phyloP scores from a whole-genome alignment of 2,797 vertebrate species.

The Antrozous pallidus region DNA sequence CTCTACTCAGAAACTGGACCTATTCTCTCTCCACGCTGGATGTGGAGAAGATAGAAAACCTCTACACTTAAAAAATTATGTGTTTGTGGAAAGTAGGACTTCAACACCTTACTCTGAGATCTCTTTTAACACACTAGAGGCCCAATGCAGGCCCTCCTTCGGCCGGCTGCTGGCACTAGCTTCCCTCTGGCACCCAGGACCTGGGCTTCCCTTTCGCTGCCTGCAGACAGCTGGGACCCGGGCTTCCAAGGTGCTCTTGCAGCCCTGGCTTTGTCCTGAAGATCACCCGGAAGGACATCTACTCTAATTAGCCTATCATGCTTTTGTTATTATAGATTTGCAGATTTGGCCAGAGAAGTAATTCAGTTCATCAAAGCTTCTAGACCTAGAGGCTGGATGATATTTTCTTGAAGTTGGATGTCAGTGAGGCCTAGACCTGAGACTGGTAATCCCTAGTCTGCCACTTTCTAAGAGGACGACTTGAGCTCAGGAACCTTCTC shows the following conservation, averaged over 20 bases:
- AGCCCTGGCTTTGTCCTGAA: too few relatives aligned
- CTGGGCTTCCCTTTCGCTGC: too few relatives aligned
- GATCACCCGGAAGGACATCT: too few relatives aligned
- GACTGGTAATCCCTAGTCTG: background rate
- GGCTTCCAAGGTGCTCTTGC: too few relatives aligned
- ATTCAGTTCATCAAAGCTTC: background rate
- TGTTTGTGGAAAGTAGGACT: background rate
- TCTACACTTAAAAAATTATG: background rate
- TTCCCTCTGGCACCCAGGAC: too few relatives aligned
- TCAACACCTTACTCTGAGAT: background rate
- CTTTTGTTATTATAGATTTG: too few relatives aligned
- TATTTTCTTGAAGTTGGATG: background rate
- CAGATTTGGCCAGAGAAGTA: background rate
- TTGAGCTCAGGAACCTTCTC: background rate
- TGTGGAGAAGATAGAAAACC: too few relatives aligned
- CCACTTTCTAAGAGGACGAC: background rate
- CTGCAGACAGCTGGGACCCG: too few relatives aligned
- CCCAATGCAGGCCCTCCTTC: too few relatives aligned
- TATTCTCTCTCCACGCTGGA: too few relatives aligned
- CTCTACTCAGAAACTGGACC: too few relatives aligned
- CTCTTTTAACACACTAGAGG: background rate
- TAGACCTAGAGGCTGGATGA: background rate
- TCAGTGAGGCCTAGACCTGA: background rate
- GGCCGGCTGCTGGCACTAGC: rapidly evolving
- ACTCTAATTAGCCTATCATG: too few relatives aligned